phyloP scores from a whole-genome alignment of 2,888 invertebrate species.

The Drosophila pullipes region DNA sequence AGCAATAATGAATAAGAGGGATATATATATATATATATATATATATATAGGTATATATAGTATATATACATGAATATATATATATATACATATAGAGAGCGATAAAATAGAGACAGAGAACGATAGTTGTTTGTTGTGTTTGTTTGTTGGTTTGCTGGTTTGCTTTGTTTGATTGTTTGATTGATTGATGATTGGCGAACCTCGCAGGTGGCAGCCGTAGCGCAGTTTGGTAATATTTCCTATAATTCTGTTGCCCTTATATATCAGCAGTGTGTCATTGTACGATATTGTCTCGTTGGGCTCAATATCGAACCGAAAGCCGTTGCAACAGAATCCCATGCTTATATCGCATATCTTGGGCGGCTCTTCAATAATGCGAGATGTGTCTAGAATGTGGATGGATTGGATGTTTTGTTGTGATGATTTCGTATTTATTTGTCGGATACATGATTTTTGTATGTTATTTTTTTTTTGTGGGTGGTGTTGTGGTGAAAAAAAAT shows the following conservation, averaged over 20 bases:
- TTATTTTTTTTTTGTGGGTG: constrained; percentile 12
- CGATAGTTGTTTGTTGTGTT: constrained; percentile 28
- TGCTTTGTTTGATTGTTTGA: constrained; percentile 29
- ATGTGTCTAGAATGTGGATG: constrained; percentile 76
- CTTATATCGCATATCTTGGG: constrained; percentile 75
- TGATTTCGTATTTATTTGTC: constrained; percentile 47
- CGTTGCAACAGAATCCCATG: constrained; percentile 81
- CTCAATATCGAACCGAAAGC: constrained; percentile 77
- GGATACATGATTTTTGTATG: constrained; percentile 22
- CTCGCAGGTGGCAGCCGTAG: constrained; percentile 77
- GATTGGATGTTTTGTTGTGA: constrained; percentile 67
- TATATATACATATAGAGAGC: constrained; percentile 10
- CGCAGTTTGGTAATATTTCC: constrained; percentile 82
- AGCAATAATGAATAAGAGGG: constrained; percentile 17
- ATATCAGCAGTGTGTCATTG: constrained; percentile 80
- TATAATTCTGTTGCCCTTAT: constrained; percentile 78
- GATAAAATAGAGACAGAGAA: constrained; percentile 30
- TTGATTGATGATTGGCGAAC: constrained; percentile 65
- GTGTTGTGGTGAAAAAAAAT: constrained; percentile 52
- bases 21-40: constrained; percentile 4
- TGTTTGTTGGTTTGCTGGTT: constrained; percentile 26
- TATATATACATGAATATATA: constrained; percentile 4
- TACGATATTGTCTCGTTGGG: constrained; percentile 81
- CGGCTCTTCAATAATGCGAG: constrained; percentile 75
- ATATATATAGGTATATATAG: constrained; percentile 1